Conservation (phyloP, 2,113 vertebrate genomes). For the Diglossa brunneiventris region DNA sequence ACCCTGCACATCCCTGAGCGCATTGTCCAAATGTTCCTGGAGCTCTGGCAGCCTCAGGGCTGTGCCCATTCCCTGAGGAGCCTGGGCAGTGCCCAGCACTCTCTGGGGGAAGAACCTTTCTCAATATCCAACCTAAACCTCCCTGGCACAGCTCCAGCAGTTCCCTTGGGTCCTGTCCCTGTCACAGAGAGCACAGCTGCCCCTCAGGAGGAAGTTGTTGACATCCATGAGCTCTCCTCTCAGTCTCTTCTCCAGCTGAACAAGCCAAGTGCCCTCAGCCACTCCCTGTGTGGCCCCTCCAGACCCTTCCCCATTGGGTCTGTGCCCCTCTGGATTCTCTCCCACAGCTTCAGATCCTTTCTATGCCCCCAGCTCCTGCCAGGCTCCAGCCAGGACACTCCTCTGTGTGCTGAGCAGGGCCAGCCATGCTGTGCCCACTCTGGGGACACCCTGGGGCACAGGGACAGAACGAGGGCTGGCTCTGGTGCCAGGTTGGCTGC, state of each 20-base stretch:
- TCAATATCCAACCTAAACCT: rapidly evolving
- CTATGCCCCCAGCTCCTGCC: neutral
- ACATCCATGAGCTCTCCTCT: neutral
- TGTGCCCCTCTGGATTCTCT: neutral
- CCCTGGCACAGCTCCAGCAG: rapidly evolving
- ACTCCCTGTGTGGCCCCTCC: neutral
- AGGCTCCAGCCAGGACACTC: neutral
- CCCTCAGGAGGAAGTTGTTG: rapidly evolving
- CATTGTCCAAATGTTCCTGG: too few relatives aligned
- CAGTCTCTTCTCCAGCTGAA: neutral
- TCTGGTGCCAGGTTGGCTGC: neutral
- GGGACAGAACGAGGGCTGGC: neutral
- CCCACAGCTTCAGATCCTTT: neutral
- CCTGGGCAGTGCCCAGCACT: neutral
- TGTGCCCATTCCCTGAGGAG: neutral
- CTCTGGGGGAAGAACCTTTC: neutral
- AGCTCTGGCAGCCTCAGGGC: neutral
- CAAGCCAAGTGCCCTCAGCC: neutral
- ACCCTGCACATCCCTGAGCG: neutral
- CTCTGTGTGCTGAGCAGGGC: neutral
- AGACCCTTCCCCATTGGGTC: neutral
- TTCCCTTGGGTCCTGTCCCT: neutral
- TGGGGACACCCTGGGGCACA: neutral
- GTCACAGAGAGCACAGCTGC: neutral
- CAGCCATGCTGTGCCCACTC: neutral